Percentiles rank a stretch among this genome's conserved stretches.
Evolutionary conservation across 2,113 vertebrate species (phyloP).

Genomic region (Embiotoca jacksoni): DNA sequence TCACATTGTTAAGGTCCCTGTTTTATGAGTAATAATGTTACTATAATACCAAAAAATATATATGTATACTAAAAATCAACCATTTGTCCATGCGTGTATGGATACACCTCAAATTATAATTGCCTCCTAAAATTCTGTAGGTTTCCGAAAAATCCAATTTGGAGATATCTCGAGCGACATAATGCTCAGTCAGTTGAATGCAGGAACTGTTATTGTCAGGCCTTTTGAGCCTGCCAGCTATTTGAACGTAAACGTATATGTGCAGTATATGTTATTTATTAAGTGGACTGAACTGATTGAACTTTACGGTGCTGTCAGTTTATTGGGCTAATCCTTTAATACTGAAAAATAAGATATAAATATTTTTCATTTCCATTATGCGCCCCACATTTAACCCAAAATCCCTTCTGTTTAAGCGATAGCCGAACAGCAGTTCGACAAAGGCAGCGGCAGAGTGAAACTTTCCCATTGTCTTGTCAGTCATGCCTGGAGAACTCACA

Average conservation of each 20-base stretch:
- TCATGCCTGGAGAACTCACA: constrained; percentile 76
- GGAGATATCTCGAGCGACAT: too few species aligned
- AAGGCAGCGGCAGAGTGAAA: constrained; percentile 69
- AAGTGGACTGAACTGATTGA: background rate
- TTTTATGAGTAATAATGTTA: too few species aligned
- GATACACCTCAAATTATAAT: too few species aligned
- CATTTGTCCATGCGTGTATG: too few species aligned
- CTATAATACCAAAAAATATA: too few species aligned
- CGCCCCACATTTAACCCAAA: constrained; percentile 61
- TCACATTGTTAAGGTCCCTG: too few species aligned
- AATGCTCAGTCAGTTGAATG: background rate
- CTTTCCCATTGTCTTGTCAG: constrained; percentile 85
- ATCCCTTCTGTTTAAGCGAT: constrained; percentile 31
- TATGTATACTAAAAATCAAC: too few species aligned
- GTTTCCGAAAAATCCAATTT: too few species aligned
- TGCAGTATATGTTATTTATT: background rate
- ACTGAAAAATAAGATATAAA: constrained; percentile 1
- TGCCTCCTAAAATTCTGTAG: too few species aligned
- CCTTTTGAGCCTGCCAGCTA: background rate
- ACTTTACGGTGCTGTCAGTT: background rate
- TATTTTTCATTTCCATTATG: constrained; percentile 25
- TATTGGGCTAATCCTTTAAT: background rate
- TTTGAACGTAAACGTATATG: background rate
- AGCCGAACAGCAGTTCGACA: constrained; percentile 63
- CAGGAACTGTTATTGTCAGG: background rate